These are phyloP conservation scores for Actinopyga echinites DNA, from an alignment of 53 echinoderm and acorn worm genomes.

Conservation along the genomic window DNA sequence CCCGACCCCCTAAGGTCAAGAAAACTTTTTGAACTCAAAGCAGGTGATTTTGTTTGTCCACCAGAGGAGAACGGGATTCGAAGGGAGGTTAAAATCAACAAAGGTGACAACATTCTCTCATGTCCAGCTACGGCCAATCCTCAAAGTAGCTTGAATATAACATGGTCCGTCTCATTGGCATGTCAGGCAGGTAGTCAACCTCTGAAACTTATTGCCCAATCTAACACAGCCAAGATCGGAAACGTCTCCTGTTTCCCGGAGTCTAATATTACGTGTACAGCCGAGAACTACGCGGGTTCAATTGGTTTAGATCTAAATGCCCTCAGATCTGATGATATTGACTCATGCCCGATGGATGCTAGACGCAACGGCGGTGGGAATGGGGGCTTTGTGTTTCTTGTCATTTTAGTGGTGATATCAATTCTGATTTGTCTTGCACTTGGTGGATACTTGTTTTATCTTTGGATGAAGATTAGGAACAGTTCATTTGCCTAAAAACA, in stretches of 20 bases:
- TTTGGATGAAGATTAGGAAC: neutral
- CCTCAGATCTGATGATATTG: neutral
- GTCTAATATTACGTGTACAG: slow-evolving; percentile 7
- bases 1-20: neutral
- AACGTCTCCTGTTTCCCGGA: neutral
- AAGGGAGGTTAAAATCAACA: neutral
- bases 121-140: slow-evolving; percentile 26
- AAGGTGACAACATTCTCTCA: neutral
- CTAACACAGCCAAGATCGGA: neutral
- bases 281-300: neutral
- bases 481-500: too few species aligned
- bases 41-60: neutral
- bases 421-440: neutral
- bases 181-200: neutral
- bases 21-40: neutral
- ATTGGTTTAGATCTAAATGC: neutral
- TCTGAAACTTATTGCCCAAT: neutral
- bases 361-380: neutral
- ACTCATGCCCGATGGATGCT: neutral
- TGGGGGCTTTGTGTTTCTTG: slow-evolving; percentile 8
- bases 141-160: slow-evolving; percentile 1
- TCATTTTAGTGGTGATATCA: slow-evolving; percentile 14
- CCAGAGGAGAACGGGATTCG: neutral
- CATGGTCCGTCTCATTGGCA: neutral
- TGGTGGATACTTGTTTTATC: neutral